Percentiles rank a stretch among this genome's conserved stretches.
Conservation (phyloP, 2,113 vertebrate genomes). For the Mobula birostris region DNA sequence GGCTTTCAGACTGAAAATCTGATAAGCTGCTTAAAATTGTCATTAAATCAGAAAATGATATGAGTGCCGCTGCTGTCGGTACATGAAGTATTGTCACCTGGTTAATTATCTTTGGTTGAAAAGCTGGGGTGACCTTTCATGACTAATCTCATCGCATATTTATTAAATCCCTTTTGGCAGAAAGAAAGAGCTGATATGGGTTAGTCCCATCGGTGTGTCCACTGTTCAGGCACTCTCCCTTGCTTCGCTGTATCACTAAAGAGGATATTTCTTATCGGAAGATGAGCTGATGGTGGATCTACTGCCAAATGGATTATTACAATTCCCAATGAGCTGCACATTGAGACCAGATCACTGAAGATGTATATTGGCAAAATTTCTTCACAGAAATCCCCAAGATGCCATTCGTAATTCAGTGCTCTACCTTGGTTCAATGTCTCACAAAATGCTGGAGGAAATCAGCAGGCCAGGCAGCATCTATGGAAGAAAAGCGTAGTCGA, state of each 20-base stretch:
- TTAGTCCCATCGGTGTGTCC: conserved; percentile 48
- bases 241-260: conserved; percentile 53
- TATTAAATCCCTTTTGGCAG: conserved; percentile 70
- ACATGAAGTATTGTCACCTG: conserved; percentile 63
- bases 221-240: conserved; percentile 40
- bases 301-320: conserved; percentile 8
- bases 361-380: not conserved
- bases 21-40: conserved; percentile 73
- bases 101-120: conserved; percentile 67
- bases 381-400: no score
- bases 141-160: conserved; percentile 70
- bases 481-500: no score
- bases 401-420: no score
- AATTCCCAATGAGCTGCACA: not conserved
- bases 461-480: no score
- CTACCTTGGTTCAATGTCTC: no score
- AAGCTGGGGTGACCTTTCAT: conserved; percentile 52
- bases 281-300: not conserved
- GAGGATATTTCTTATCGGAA: conserved; percentile 1
- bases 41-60: conserved; percentile 65
- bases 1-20: conserved; percentile 66
- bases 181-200: conserved; percentile 77
- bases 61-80: conserved; percentile 66
- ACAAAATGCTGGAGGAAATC: no score
- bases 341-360: not conserved